Percentiles rank a stretch among this genome's conserved stretches.
Conservation (phyloP, 30 jellyfish, hydroid and myxozoan genomes). For the Pelagia noctiluca region DNA sequence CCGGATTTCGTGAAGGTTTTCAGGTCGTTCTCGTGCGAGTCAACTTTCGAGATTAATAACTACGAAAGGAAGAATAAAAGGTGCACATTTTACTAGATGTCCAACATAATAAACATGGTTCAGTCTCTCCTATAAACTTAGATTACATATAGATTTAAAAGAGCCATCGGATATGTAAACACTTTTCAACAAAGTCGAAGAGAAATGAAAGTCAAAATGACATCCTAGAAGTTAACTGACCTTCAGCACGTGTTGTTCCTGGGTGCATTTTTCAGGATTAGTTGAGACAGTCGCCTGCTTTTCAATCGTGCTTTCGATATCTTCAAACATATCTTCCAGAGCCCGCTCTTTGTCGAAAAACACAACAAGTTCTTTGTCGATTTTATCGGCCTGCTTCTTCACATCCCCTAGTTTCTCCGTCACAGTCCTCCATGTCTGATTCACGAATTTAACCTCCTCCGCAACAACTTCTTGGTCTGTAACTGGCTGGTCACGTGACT, state of each 20-base stretch:
- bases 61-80: slow-evolving; percentile 6
- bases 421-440: slow-evolving; percentile 60
- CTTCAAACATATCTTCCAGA: slow-evolving; percentile 71
- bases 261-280: slow-evolving; percentile 76
- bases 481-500: slow-evolving; percentile 83
- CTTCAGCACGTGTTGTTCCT: slow-evolving; percentile 40
- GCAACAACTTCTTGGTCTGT: slow-evolving; percentile 79
- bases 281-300: slow-evolving; percentile 68
- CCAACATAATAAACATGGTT: neutral
- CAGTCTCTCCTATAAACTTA: too few species aligned
- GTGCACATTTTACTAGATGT: neutral
- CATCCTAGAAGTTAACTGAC: neutral
- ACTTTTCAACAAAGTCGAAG: neutral
- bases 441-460: slow-evolving; percentile 64
- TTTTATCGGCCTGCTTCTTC: slow-evolving; percentile 62
- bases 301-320: slow-evolving; percentile 63
- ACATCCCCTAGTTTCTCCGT: slow-evolving; percentile 68
- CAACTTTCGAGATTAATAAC: slow-evolving; percentile 70
- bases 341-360: slow-evolving; percentile 72
- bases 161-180: neutral
- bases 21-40: slow-evolving; percentile 77
- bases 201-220: neutral
- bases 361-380: slow-evolving; percentile 68
- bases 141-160: too few species aligned
- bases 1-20: slow-evolving; percentile 76